These are phyloP conservation scores for Drosophila azteca DNA, from an alignment of 1,140 invertebrate species.

Conservation along the genomic window DNA sequence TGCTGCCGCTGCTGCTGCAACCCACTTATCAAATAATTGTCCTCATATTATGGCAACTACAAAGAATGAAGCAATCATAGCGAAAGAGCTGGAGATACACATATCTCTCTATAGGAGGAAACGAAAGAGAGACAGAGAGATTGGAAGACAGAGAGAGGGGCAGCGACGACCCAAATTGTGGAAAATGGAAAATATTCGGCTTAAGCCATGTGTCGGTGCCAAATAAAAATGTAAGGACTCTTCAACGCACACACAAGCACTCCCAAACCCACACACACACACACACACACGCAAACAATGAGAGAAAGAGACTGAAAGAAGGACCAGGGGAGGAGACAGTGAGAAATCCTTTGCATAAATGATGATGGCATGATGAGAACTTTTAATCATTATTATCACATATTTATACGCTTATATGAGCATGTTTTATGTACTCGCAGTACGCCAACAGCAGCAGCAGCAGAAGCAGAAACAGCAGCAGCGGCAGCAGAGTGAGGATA, in stretches of 20 bases:
- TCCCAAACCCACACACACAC: conserved; percentile 18
- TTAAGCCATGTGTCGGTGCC: conserved; percentile 64
- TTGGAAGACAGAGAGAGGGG: conserved; percentile 22
- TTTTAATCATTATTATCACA: conserved; percentile 84
- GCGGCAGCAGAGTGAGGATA: conserved; percentile 1
- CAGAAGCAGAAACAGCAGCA: conserved; percentile 17
- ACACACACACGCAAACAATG: conserved; percentile 8
- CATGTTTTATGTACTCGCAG: conserved; percentile 83
- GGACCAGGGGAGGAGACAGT: conserved; percentile 9
- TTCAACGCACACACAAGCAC: conserved; percentile 30
- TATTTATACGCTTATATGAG: conserved; percentile 84
- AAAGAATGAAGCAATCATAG: conserved; percentile 20
- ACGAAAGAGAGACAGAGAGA: conserved; percentile 26
- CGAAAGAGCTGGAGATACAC: conserved; percentile 7
- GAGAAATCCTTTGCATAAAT: conserved; percentile 83
- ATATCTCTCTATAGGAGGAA: conserved; percentile 8
- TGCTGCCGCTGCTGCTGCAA: conserved; percentile 21
- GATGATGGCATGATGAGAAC: conserved; percentile 81
- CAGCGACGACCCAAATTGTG: conserved; percentile 33
- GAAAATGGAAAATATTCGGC: conserved; percentile 73
- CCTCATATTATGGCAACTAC: conserved; percentile 72
- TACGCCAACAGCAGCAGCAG: conserved; percentile 28
- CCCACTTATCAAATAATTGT: conserved; percentile 82
- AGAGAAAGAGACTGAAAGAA: conserved; percentile 1
- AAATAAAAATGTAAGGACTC: conserved; percentile 77